Conservation (phyloP, 2,888 invertebrate species). For the Diaperis boleti region DNA sequence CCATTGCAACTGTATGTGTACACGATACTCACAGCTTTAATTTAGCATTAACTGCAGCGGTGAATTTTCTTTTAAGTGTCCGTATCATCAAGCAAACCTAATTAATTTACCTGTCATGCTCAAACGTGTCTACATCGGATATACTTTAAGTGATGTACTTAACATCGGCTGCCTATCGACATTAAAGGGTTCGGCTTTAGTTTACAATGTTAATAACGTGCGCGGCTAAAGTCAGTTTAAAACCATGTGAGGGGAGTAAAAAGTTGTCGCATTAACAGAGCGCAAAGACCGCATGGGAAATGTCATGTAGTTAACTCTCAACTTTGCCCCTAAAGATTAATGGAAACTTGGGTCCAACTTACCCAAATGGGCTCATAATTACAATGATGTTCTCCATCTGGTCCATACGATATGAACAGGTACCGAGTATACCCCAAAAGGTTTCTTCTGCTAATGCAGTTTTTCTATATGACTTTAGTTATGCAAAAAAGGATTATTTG, state of each 20-base stretch:
- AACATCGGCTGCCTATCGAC: constrained; percentile 8
- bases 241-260: constrained; percentile 46
- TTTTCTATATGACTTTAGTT: not conserved
- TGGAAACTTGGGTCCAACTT: constrained; percentile 40
- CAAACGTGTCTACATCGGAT: constrained; percentile 15
- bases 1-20: not conserved
- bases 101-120: constrained; percentile 32
- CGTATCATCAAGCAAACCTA: constrained; percentile 1
- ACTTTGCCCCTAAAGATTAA: constrained; percentile 43
- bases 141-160: constrained; percentile 20
- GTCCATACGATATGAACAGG: constrained; percentile 12
- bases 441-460: too few species aligned
- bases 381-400: constrained; percentile 17
- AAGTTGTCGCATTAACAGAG: constrained; percentile 48
- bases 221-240: constrained; percentile 43
- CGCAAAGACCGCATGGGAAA: constrained; percentile 42
- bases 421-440: too few species aligned
- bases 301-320: constrained; percentile 44
- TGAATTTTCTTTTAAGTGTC: constrained; percentile 7
- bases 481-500: constrained; percentile 1
- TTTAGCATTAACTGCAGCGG: not conserved
- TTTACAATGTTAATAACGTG: constrained; percentile 49
- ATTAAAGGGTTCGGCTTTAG: constrained; percentile 47
- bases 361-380: constrained; percentile 40
- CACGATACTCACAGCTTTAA: not conserved